phyloP scores from a whole-genome alignment of 1,140 invertebrate genomes.

The Oedothorax gibbosus region DNA sequence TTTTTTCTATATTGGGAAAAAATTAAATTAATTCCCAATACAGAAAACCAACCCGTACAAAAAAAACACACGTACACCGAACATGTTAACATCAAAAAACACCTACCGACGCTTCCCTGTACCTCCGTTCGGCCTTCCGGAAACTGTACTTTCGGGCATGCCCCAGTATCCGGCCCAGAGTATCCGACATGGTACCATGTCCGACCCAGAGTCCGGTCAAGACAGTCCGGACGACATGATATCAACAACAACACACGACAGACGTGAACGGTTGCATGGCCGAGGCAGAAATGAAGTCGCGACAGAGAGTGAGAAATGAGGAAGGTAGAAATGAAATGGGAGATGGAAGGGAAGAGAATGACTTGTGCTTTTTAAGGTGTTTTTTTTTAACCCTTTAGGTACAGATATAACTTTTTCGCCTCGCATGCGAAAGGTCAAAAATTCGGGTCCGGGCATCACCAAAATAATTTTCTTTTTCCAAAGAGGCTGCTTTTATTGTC shows the following conservation, averaged over 20 bases:
- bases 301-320: background rate
- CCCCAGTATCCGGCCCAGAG: constrained; percentile 54
- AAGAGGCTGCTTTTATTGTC: no score
- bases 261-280: background rate
- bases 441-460: no score
- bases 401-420: no score
- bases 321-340: background rate
- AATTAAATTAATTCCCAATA: background rate
- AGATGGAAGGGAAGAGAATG: background rate
- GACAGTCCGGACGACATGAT: background rate
- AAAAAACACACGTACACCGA: constrained; percentile 39
- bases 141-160: constrained; percentile 52
- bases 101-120: constrained; percentile 9
- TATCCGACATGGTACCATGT: constrained; percentile 34
- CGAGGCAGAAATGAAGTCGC: background rate
- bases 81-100: background rate
- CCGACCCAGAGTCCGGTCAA: constrained; percentile 3
- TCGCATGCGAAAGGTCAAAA: no score
- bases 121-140: constrained; percentile 41
- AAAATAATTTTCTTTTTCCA: no score
- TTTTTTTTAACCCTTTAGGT: no score
- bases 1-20: no score
- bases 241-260: background rate
- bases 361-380: no score
- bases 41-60: constrained; percentile 17